A percentile compares a stretch with the other conserved stretches of the same genome.
These are phyloP conservation scores for Drosophila burlai DNA, from an alignment of 1,140 invertebrate genomes.

Conservation along the genomic window DNA sequence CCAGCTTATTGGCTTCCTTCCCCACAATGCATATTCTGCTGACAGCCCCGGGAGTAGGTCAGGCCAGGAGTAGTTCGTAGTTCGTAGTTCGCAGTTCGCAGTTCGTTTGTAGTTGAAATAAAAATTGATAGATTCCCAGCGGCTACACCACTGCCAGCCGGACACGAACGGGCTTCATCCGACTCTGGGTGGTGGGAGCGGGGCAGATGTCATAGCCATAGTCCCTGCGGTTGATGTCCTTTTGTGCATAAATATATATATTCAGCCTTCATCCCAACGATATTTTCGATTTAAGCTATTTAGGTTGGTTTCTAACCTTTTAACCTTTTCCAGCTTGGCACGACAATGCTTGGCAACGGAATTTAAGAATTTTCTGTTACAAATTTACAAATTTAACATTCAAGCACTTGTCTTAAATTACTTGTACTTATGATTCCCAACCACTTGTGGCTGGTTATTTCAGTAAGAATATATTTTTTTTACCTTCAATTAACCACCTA, in stretches of 20 bases:
- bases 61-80: neutral
- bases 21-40: neutral
- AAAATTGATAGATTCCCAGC: slow-evolving; percentile 19
- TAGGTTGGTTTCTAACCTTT: neutral
- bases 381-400: neutral
- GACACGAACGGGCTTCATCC: slow-evolving; percentile 5
- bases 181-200: neutral
- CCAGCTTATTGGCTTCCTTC: neutral
- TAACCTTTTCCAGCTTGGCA: neutral
- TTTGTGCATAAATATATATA: slow-evolving; percentile 1
- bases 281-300: slow-evolving; percentile 12
- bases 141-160: slow-evolving; percentile 5
- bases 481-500: neutral
- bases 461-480: neutral
- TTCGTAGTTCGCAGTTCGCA: neutral
- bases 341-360: neutral
- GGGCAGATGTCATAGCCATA: neutral
- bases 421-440: neutral
- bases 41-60: slow-evolving; percentile 12
- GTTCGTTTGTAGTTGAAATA: slow-evolving; percentile 1
- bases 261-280: neutral
- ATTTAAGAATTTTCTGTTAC: neutral
- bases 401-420: neutral
- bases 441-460: neutral
- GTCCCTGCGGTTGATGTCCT: slow-evolving; percentile 11